Conservation (phyloP, 2,113 vertebrate species). For the Prionailurus viverrinus region DNA sequence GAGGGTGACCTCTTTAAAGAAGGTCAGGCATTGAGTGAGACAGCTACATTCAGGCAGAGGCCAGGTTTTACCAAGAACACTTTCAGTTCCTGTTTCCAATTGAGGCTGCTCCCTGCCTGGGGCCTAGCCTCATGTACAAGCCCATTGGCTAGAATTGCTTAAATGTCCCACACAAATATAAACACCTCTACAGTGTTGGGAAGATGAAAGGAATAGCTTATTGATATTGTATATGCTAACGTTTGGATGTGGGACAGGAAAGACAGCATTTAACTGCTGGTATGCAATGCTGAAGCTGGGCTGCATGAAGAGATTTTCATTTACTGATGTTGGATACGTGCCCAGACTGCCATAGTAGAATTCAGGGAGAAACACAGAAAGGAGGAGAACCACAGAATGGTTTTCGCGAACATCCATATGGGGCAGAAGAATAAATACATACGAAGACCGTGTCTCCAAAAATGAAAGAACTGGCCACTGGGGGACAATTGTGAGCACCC, state of each 20-base stretch:
- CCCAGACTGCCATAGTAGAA: slow-evolving; percentile 81
- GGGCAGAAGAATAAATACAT: slow-evolving; percentile 49
- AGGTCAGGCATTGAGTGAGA: slow-evolving; percentile 83
- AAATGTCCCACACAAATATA: slow-evolving; percentile 75
- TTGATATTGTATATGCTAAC: slow-evolving; percentile 69
- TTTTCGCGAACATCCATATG: slow-evolving; percentile 64
- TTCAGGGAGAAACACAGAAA: slow-evolving; percentile 78
- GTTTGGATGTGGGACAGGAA: slow-evolving; percentile 63
- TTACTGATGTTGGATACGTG: slow-evolving; percentile 77
- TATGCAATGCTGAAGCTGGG: slow-evolving; percentile 61
- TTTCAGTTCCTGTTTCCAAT: slow-evolving; percentile 85
- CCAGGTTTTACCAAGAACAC: slow-evolving; percentile 73
- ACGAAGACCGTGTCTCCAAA: slow-evolving; percentile 64
- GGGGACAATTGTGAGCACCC: neutral
- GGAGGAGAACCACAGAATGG: slow-evolving; percentile 63
- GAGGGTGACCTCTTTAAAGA: slow-evolving; percentile 72
- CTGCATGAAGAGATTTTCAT: slow-evolving; percentile 77
- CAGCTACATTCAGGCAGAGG: slow-evolving; percentile 72
- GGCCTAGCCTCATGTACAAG: slow-evolving; percentile 29
- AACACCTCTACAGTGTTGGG: slow-evolving; percentile 76
- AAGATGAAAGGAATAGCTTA: slow-evolving; percentile 64
- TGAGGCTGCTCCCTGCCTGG: slow-evolving; percentile 67
- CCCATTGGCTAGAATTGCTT: slow-evolving; percentile 75
- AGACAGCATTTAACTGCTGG: slow-evolving; percentile 72
- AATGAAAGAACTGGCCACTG: slow-evolving; percentile 56